Base-by-base conservation (phyloP, 2,113 vertebrate genomes). In the Dicaeum eximium region DNA sequence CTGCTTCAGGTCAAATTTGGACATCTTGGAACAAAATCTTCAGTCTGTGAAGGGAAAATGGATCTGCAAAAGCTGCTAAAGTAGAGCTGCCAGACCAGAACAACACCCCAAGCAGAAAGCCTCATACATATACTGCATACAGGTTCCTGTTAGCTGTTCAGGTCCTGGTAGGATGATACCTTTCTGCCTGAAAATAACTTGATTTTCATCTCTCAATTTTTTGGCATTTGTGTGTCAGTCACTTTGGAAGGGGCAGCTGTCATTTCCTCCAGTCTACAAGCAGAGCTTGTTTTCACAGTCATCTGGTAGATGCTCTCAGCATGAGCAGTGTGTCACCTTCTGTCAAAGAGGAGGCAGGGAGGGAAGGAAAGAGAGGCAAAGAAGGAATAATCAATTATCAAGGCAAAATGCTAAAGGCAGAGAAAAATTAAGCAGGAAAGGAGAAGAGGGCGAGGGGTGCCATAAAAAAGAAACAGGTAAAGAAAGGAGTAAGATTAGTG, bases 201-300 rank as follows among this genome's bases (percentile, higher is more conserved):
- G 80, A 42, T 84, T 92, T 93, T 92, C 37, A 30, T 75, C 44
- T 62, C 62, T 50, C 56, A 67, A 2, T 64, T 62, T 71, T 87
- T 66, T 92, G 92, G 57, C 86, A 60, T 19, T 73, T 73, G 20
- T 11, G 45, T 73, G 50, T 42, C 85, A 73, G 64, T 85, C 80
- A 58, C 38, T 89, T 91, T 67, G 65, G 53, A 95, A 81, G 40
- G 61, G 61, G n/a, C 73, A 87, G 86, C 91, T 97, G 92, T 91
- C 65, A 38, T 75, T 85, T 92, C 66, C 45, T 89, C 45, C 77
- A 89, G 80, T 69, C 65, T 87, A 44, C 73, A 69, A 88, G 86
- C 91, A 88, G 66, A 89, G 40, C 91, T 96, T 85, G 73, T 95
- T 94, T 92, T 91, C 24, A 0, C 72, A 89, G 73, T 92, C 86